These are phyloP conservation scores for Dinoponera quadriceps DNA, from an alignment of 1,140 invertebrate species.

Conservation along the genomic window DNA sequence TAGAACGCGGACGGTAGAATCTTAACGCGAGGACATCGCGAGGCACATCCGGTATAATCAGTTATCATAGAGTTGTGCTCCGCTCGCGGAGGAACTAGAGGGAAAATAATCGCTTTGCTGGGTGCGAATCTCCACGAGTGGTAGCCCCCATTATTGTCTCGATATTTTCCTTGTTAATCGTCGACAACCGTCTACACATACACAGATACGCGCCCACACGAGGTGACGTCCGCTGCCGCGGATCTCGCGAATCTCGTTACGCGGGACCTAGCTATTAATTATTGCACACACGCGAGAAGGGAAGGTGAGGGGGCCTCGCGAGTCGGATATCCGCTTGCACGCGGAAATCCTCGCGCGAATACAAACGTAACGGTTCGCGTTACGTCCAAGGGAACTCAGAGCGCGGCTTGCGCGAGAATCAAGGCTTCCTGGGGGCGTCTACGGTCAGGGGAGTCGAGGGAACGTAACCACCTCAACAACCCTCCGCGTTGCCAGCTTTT, in stretches of 20 bases:
- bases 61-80: conserved; percentile 22
- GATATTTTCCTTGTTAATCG: not conserved
- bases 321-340: conserved; percentile 16
- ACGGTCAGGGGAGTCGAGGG: conserved; percentile 41
- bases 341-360: conserved; percentile 36
- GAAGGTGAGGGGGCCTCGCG: too few species aligned
- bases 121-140: too few species aligned
- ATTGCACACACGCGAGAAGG: not conserved
- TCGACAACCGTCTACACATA: not conserved
- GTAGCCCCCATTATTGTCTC: not conserved
- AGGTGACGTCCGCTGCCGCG: too few species aligned
- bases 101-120: not conserved
- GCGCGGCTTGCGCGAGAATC: conserved; percentile 55
- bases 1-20: conserved; percentile 20
- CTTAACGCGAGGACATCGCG: not conserved
- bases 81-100: too few species aligned
- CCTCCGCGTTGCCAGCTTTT: conserved; percentile 74
- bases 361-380: conserved; percentile 36
- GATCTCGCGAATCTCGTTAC: conserved; percentile 33
- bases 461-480: conserved; percentile 70
- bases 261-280: conserved; percentile 29
- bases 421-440: conserved; percentile 61
- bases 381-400: conserved; percentile 64
- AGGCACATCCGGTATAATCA: conserved; percentile 24
- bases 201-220: too few species aligned